Base-by-base conservation (phyloP, 2,113 vertebrate species). In the Miniopterus natalensis region DNA sequence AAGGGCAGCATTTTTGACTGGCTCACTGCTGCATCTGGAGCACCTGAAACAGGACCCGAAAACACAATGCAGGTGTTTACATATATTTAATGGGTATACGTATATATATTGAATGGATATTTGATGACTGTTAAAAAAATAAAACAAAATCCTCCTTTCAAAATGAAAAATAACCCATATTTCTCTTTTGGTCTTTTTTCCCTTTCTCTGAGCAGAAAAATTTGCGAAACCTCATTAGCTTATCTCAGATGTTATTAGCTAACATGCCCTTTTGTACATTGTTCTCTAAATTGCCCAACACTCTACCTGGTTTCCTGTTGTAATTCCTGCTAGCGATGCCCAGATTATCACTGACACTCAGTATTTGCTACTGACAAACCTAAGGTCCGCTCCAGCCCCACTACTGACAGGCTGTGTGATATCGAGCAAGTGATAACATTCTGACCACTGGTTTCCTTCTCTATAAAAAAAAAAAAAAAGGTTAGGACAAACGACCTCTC, bases 121-220 rank as follows among this genome's bases (percentile, higher is more conserved):
- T 63, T 87, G 25, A 45, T 75, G 13, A n/a, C 51, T 80, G 57
- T 51, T 36, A 59, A 23, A 15, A 55, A 84, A 25, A 57, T 25
- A 57, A 55, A 63, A 45, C 9, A 55, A 93, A 92, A 77, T 91
- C 29, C 3, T 18, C 31, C 27, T 61, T 93, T 66, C 21, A 74
- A 89, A 68, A 45, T 73, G 61, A 74, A 49, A 73, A 94, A 77
- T 40, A 75, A 61, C n/a, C 29, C 29, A 12, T 14, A 75, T 79
- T 77, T 94, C 47, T 63, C n/a, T 91, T 94, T 73, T 13, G 17
- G 86, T 63, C 51, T 15, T 17, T 88, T 25, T 27, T 0, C 18
- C 23, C 7, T 65, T 68, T 85, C 53, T 47, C 15, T 84, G 68
- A 89, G 65, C 61, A 84, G 57, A 59, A 91, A 73, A 86, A 27